A percentile compares a stretch with the other conserved stretches of the same genome.
phyloP scores from a whole-genome alignment of 23 tunicate genomes.

The Botrylloides violaceus region DNA sequence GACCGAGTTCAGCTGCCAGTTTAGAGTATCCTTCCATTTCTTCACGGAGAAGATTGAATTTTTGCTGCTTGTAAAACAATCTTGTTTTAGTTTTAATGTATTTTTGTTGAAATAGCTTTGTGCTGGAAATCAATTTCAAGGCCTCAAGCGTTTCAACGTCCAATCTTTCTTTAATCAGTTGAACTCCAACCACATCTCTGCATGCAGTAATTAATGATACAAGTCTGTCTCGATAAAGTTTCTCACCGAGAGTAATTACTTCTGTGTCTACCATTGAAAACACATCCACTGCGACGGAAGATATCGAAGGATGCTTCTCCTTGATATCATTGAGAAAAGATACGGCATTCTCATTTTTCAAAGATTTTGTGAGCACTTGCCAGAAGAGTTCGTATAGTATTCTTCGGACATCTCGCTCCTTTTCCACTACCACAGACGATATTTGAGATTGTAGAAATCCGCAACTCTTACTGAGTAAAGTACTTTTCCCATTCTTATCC shows the following conservation, averaged over 20 bases:
- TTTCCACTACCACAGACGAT: neutral
- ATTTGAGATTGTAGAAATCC: neutral
- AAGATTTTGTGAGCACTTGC: slow-evolving; percentile 43
- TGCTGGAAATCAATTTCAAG: slow-evolving; percentile 57
- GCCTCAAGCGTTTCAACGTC: slow-evolving; percentile 94
- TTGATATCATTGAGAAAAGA: slow-evolving; percentile 34
- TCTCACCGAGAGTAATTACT: slow-evolving; percentile 59
- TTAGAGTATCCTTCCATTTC: slow-evolving; percentile 99
- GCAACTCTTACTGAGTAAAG: slow-evolving; percentile 16
- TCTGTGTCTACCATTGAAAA: slow-evolving; percentile 85
- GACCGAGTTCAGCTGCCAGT: slow-evolving; percentile 80
- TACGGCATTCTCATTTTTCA: slow-evolving; percentile 40
- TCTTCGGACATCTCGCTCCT: slow-evolving; percentile 43
- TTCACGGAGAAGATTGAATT: slow-evolving; percentile 95
- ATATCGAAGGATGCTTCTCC: slow-evolving; percentile 40
- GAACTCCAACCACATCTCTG: slow-evolving; percentile 51
- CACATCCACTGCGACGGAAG: slow-evolving; percentile 69
- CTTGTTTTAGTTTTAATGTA: slow-evolving; percentile 99
- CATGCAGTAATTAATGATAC: slow-evolving; percentile 35
- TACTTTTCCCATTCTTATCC: slow-evolving; percentile 75
- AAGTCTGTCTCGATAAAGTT: slow-evolving; percentile 56
- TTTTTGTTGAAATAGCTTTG: slow-evolving; percentile 88
- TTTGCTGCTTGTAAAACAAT: slow-evolving; percentile 93
- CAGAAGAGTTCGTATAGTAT: slow-evolving; percentile 63
- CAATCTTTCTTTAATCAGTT: slow-evolving; percentile 81